Evolutionary conservation across 2,888 invertebrate species (phyloP).

Genomic region (Eristalis pertinax): DNA sequence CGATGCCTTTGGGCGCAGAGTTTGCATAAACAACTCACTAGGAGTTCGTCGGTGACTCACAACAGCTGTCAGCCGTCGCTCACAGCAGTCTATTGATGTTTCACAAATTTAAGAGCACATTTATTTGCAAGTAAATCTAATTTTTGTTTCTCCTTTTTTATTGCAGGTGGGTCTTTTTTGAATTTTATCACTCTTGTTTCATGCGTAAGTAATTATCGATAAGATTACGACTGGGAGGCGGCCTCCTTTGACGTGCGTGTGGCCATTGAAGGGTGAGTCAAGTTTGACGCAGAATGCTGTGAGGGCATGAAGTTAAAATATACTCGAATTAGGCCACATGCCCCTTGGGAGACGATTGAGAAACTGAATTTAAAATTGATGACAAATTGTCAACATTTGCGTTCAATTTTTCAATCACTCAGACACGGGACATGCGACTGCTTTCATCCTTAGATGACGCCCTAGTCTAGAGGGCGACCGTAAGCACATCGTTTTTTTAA

Average conservation of each 20-base stretch:
- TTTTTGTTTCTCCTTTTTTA: background rate
- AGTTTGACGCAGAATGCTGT: background rate
- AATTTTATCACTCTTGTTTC: background rate
- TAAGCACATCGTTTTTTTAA: too few relatives aligned
- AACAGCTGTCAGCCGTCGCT: background rate
- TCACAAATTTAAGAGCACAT: background rate
- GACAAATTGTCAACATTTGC: too few relatives aligned
- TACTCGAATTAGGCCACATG: too few relatives aligned
- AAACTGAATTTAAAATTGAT: too few relatives aligned
- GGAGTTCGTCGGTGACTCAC: background rate
- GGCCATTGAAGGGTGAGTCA: background rate
- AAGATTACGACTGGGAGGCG: background rate
- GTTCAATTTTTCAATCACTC: too few relatives aligned
- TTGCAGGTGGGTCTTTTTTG: constrained; percentile 18
- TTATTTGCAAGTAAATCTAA: background rate
- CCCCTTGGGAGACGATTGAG: too few relatives aligned
- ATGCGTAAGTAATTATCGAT: background rate
- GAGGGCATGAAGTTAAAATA: too few relatives aligned
- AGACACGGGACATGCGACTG: too few relatives aligned
- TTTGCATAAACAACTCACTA: background rate
- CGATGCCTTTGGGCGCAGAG: background rate
- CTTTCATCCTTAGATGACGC: too few relatives aligned
- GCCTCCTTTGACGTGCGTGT: background rate
- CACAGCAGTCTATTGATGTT: background rate
- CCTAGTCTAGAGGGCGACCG: too few relatives aligned